Conservation (phyloP, 2,888 invertebrate species). For the Aleiodes leptofemur region DNA sequence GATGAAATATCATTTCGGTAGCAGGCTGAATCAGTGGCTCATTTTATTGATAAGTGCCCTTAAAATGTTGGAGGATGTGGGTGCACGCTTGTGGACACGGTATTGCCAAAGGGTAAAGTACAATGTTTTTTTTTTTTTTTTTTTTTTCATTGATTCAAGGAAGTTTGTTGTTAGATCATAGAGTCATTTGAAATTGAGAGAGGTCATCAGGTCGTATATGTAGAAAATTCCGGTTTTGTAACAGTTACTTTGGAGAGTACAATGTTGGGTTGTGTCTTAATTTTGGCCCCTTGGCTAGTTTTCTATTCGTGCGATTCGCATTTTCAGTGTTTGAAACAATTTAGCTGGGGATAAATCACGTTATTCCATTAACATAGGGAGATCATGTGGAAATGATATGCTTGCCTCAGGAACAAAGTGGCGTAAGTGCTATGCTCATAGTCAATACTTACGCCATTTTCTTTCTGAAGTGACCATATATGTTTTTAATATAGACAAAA, state of each 20-base stretch:
- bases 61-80: conserved; percentile 20
- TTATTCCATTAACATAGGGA: too few species aligned
- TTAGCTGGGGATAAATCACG: too few species aligned
- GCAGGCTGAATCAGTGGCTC: conserved; percentile 54
- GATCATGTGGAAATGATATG: background rate
- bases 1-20: conserved; percentile 67
- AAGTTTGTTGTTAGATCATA: conserved; percentile 31
- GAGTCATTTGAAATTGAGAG: conserved; percentile 12
- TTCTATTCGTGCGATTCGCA: too few species aligned
- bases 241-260: background rate
- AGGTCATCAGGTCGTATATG: conserved; percentile 20
- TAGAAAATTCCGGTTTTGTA: background rate
- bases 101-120: conserved; percentile 30
- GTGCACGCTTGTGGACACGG: conserved; percentile 5
- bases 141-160: background rate
- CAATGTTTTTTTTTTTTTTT: conserved; percentile 31
- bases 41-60: conserved; percentile 44
- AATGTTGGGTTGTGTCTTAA: too few species aligned
- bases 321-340: too few species aligned
- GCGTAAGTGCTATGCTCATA: too few species aligned
- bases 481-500: too few species aligned
- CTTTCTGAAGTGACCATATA: too few species aligned
- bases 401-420: too few species aligned
- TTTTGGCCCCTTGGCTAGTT: too few species aligned
- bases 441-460: too few species aligned